phyloP scores from a whole-genome alignment of 53 echinoderm and acorn worm species.

The Patiria pectinifera region DNA sequence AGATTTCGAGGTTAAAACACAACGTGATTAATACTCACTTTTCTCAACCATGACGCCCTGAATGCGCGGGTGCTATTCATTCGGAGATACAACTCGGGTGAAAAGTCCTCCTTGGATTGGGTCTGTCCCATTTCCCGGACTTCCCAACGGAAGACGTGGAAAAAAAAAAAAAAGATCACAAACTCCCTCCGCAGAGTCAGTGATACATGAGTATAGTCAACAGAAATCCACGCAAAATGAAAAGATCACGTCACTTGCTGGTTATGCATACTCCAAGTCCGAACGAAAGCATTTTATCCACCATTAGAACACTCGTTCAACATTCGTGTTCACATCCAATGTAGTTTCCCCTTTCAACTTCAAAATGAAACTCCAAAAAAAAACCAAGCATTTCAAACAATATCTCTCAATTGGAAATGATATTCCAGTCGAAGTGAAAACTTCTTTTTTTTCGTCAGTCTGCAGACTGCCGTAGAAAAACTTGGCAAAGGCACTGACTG shows the following conservation, averaged over 20 bases:
- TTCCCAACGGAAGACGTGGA: not conserved
- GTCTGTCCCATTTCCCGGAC: slow-evolving; percentile 44
- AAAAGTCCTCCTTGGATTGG: slow-evolving; percentile 16
- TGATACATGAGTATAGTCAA: not conserved
- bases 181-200: not conserved
- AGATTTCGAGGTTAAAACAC: too few relatives aligned
- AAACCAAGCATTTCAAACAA: not conserved
- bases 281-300: not conserved
- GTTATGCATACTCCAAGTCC: not conserved
- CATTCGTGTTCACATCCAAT: not conserved
- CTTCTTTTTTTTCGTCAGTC: too few relatives aligned
- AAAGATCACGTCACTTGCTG: not conserved
- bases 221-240: not conserved
- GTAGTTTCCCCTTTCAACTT: not conserved
- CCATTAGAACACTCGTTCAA: not conserved
- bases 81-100: slow-evolving; percentile 4
- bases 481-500: not conserved
- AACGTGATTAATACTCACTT: slow-evolving; percentile 21
- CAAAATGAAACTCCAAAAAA: not conserved
- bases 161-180: not conserved
- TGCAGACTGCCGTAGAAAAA: too few relatives aligned
- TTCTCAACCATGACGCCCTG: slow-evolving; percentile 43
- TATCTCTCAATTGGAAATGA: not conserved
- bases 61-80: slow-evolving; percentile 14
- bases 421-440: not conserved